Base-by-base conservation (phyloP, 2,113 vertebrate species). In the zebrafish (Danio rerio) region DNA sequence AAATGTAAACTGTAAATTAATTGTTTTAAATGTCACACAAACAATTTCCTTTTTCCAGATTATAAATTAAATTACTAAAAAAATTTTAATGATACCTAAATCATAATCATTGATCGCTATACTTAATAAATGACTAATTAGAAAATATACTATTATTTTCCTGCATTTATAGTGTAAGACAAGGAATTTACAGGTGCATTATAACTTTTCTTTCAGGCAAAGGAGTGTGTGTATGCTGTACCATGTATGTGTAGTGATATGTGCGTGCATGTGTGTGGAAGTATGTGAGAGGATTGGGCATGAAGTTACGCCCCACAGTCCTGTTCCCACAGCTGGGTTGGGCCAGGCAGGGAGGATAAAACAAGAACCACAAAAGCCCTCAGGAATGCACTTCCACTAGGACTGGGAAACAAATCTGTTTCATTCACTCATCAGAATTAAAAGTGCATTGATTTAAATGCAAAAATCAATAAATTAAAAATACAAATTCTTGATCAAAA, bases 291-390 rank as follows among this genome's bases (percentile, higher is more conserved):
- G 79, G 42, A 61, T 50, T 75, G 69, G 86, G 83, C 70, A 81
- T 5, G 11, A 68, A 56, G 80, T 71, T 77, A 61, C 81, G 82
- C 75, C 84, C 78, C 66, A 62, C 74, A 69, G 70, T 58, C 65
- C 65, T 68, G 81, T 87, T 87, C 83, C 85, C 85, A 80, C 83
- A 87, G 79, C 71, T 82, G 88, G 88, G 88, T 80, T 83, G 86
- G 81, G 81, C 74, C 74, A 61, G 79, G 75, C 81, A 87, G 81
- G 84, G 84, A 81, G 84, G 61, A 70, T 75, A 78, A 70, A 66
- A 79, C 73, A 76, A 86, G 77, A 83, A 73, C 83, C 80, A 80
- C 83, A 88, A 84, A 75, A 85, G 65, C 82, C 63, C 84, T 81
- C 21, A 86, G 87, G 85, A 87, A 86, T 86, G 82, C 78, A 81